Evolutionary conservation across 2,797 vertebrate genomes (phyloP).

Genomic region (Pantherophis alleghaniensis): DNA sequence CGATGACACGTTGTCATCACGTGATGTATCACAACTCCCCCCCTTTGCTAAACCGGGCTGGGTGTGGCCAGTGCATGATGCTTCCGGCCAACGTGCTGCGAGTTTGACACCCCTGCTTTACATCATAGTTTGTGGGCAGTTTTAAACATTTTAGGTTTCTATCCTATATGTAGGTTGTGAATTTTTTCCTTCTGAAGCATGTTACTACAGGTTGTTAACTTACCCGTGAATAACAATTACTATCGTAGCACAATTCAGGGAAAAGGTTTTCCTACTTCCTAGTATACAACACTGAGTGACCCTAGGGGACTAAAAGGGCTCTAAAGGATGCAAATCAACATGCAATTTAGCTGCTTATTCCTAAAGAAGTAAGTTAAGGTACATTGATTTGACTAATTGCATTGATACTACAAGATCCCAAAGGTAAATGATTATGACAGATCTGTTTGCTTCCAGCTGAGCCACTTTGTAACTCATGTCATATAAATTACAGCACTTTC

Average conservation of each 20-base stretch:
- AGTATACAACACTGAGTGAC: neutral
- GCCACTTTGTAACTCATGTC: slow-evolving; percentile 17
- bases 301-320: slow-evolving; percentile 13
- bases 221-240: neutral
- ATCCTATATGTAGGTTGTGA: neutral
- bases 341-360: slow-evolving; percentile 17
- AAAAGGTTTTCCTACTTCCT: neutral
- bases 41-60: neutral
- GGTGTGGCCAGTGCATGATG: neutral
- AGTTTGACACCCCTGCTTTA: neutral
- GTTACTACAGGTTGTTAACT: neutral
- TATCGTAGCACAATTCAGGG: neutral
- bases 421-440: slow-evolving; percentile 37
- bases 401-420: slow-evolving; percentile 19
- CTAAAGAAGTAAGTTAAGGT: slow-evolving; percentile 15
- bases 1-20: rapidly evolving
- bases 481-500: slow-evolving; percentile 28
- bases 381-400: slow-evolving; percentile 20
- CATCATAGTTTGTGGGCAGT: neutral
- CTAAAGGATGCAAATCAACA: slow-evolving; percentile 27
- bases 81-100: rapidly evolving
- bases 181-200: neutral
- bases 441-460: slow-evolving; percentile 38
- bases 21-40: neutral
- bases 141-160: neutral